Evolutionary conservation across 2,888 invertebrate genomes (phyloP).

Genomic region (Plebejus argus): DNA sequence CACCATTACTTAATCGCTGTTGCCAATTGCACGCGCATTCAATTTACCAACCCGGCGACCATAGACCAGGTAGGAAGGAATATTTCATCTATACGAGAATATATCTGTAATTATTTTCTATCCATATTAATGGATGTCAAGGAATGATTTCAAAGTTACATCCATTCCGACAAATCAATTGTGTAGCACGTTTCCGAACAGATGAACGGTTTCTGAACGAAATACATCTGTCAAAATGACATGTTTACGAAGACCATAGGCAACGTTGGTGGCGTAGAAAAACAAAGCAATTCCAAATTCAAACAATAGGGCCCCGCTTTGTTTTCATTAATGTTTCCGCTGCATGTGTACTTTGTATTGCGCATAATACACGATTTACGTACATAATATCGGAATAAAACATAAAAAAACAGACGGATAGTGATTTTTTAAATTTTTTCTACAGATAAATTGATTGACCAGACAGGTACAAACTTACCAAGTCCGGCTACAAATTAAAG

Average conservation of each 20-base stretch:
- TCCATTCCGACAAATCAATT: not conserved
- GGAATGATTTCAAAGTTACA: not conserved
- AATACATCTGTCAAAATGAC: slow-evolving; percentile 37
- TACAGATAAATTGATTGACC: not conserved
- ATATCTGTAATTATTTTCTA: not conserved
- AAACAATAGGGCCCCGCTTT: slow-evolving; percentile 61
- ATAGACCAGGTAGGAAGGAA: not conserved
- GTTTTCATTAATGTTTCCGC: slow-evolving; percentile 68
- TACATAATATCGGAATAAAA: not conserved
- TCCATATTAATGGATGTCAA: not conserved
- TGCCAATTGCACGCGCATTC: slow-evolving; percentile 51
- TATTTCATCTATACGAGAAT: not conserved
- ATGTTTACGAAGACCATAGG: slow-evolving; percentile 43
- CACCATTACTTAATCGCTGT: slow-evolving; percentile 54
- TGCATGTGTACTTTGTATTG: slow-evolving; percentile 44
- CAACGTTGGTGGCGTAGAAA: slow-evolving; percentile 61
- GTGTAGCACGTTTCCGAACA: not conserved
- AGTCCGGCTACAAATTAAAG: not conserved
- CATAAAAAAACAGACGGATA: not conserved
- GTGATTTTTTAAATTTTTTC: not conserved
- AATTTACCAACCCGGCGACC: slow-evolving; percentile 36
- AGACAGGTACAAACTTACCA: not conserved
- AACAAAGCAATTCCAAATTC: slow-evolving; percentile 42
- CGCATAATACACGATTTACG: not conserved
- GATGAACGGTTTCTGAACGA: slow-evolving; percentile 34